Evolutionary conservation across 2,888 invertebrate genomes (phyloP), one percentile per base, ranked within the genome.

Genomic region (Andrena dorsata): DNA sequence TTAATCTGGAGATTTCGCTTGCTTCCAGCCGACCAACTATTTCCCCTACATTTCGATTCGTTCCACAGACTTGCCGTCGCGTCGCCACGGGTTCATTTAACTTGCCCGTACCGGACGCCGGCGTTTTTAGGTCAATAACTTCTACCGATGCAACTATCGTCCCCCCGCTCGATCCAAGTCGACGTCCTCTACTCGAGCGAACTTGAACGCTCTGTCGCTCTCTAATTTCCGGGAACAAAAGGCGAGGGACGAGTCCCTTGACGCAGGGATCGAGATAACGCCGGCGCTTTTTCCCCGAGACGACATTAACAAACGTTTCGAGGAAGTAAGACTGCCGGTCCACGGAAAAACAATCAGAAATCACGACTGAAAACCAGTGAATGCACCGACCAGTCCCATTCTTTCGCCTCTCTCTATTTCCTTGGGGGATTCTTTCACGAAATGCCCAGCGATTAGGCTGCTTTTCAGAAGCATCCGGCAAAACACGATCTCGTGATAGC

Each of bases 81-180:
- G 51, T n/a, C 32, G 53, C 35, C 35, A 4, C 30, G 28, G 51
- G 28, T 51, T 32, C 53, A 65, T 75, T 56, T 56, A 23, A 72
- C 77, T 80, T 77, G 75, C 65, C 53, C 69, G 77, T 77, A 66
- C 60, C 74, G 75, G 68, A 71, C 68, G 13, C 65, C 41, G 30
- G 26, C 32, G 80, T 83, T 81, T 85, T 84, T 64, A 78, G 82
- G 73, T 85, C 82, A 74, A 82, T 49, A 80, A 80, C 53, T 60
- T 75, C 20, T 47, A 41, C 30, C 49, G 49, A 49, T 30, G 6
- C 20, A 53, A 26, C 64, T 6, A 20, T 60, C 70, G 60, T 49
- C 16, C 13, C 13, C 4, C 20, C 16, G 47, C 1, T 13, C 47
- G 70, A 70, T 60, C 47, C 20, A 47, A 47, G 41, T 35, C 58